Evolutionary conservation across 2,888 invertebrate genomes (phyloP).

Genomic region (Rhagophthalmus giganteus): DNA sequence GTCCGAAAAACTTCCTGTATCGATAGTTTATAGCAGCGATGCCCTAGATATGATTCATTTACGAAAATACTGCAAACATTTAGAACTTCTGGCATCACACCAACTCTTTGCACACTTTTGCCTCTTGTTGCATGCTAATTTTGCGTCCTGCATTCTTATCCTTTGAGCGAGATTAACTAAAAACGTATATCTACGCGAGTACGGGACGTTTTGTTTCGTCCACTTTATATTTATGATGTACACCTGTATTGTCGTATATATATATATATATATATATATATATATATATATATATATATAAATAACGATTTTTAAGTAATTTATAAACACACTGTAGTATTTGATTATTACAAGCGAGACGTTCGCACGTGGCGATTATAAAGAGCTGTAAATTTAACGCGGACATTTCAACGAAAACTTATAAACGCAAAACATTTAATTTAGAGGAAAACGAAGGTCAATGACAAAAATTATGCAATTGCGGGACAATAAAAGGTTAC

Average conservation of each 20-base stretch:
- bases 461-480: constrained; percentile 6
- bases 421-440: not conserved
- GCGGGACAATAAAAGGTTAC: constrained; percentile 4
- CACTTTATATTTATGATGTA: not conserved
- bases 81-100: constrained; percentile 24
- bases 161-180: constrained; percentile 2
- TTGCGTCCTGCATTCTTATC: constrained; percentile 22
- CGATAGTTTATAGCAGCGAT: constrained; percentile 13
- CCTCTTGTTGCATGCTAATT: constrained; percentile 27
- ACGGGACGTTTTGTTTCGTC: no score
- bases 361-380: no score
- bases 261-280: no score
- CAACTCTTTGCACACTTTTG: constrained; percentile 13
- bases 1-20: constrained; percentile 28
- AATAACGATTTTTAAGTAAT: no score
- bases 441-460: constrained; percentile 1
- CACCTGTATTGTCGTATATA: not conserved
- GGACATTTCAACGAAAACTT: not conserved
- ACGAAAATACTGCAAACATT: constrained; percentile 30
- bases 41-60: constrained; percentile 31
- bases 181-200: no score
- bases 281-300: no score
- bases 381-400: no score
- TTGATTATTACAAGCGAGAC: no score
- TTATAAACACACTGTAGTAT: no score